Evolutionary conservation across 2,113 vertebrate genomes (phyloP).

Genomic region (Piprites chloris): DNA sequence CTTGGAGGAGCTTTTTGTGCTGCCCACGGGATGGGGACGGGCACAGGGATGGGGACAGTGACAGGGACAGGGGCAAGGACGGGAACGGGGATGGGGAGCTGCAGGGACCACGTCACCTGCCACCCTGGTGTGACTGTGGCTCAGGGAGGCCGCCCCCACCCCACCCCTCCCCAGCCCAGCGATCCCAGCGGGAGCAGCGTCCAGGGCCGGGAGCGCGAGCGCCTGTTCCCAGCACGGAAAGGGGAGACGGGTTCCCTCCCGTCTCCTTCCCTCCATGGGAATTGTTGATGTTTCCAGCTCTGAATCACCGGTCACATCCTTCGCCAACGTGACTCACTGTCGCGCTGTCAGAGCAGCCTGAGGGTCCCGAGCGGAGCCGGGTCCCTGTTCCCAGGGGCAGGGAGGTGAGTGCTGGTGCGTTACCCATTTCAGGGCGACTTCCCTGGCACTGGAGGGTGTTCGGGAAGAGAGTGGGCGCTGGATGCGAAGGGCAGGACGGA

Average conservation of each 20-base stretch:
- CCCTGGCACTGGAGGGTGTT: neutral
- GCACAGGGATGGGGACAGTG: too few relatives aligned
- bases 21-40: neutral
- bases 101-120: neutral
- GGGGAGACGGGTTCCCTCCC: neutral
- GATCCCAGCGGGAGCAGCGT: accelerated
- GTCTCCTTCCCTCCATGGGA: neutral
- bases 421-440: accelerated
- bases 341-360: accelerated
- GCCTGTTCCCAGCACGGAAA: neutral
- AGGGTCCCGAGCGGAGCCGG: neutral
- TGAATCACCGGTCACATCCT: slow-evolving; percentile 15
- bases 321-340: neutral
- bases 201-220: neutral
- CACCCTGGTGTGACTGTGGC: neutral
- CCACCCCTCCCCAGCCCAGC: neutral
- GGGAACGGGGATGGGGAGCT: neutral
- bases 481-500: neutral
- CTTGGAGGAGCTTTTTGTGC: neutral
- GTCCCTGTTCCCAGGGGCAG: neutral
- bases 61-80: neutral
- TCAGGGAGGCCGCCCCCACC: neutral
- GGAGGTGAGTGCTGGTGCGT: neutral
- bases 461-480: neutral
- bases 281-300: neutral